Base-by-base conservation (phyloP, 2,113 vertebrate genomes). In the Cynoglossus semilaevis region DNA sequence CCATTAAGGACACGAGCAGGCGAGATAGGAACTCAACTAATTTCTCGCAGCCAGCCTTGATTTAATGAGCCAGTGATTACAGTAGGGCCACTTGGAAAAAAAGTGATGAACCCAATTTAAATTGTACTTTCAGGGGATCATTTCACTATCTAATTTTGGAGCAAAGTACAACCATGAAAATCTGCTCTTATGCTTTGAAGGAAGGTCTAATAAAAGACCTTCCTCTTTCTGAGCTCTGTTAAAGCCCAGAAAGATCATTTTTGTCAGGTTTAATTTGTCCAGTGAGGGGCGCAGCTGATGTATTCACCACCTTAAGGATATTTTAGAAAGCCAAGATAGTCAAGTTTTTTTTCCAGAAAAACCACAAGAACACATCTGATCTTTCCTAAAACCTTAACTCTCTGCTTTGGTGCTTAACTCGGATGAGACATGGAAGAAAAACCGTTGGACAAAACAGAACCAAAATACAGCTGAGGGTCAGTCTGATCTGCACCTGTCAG, bases 21-120 rank as follows among this genome's bases (percentile, higher is more conserved):
- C 35, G 12, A 58, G 69, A 78, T 53, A 51, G 72, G 71, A 72
- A 61, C n/a, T n/a, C n/a, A 14, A 70, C 56, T 44, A 64, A 63
- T 72, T 61, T 67, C 63, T 70, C 51, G 42, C 42, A 69, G 67
- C 54, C 38, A 46, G 45, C 8, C 56, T 42, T 67, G 45, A 19
- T 72, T 67, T 76, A 53, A 72, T 13, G 51, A 51, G 56, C 37
- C 11, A 0, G n/a, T 59, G 48, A 73, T 62, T 59, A 61, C 66
- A 29, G 46, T 47, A 66, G 51, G 52, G 47, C 29, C 57, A 58
- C 10, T 70, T 29, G 22, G 44, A 17, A 56, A 50, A 47, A 18
- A 19, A 52, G 50, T 47, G 54, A 50, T 47, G 61, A 44, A 51
- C 50, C 22, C 47, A 40, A 72, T 68, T 56, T 69, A 17, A 70